Base-by-base conservation (phyloP, 1,140 invertebrate species). In the Druon quercuslanigerum region DNA sequence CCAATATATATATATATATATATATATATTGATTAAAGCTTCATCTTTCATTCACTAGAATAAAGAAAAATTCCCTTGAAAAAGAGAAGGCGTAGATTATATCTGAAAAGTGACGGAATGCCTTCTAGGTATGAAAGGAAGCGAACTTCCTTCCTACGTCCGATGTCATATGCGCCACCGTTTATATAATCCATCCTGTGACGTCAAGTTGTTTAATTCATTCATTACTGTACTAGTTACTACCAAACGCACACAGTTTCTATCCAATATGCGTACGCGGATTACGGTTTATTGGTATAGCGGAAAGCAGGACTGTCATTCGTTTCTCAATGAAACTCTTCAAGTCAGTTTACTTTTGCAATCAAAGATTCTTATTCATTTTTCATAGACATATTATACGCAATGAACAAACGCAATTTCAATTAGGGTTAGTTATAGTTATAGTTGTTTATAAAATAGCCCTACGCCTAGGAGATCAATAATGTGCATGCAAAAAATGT, bases 101-200 rank as follows among this genome's bases (percentile, higher is more conserved):
- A 19, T 19, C 33, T 50, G 51, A 73, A 17, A 16, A 33, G 57
- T 56, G 25, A 73, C 54, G 72, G 71, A 74, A 75, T 79, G 76
- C 77, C 79, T 79, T 78, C 66, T 80, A 78, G 72, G 73, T 82
- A 82, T 75, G 79, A 85, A 82, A 86, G 85, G 85, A 86, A 86
- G 82, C 82, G 72, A 82, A 85, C 85, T 86, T 86, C 85, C 85
- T 86, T 85, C 84, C 84, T 86, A 82, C 82, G 79, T 80, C 79
- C 77, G 83, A 82, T 83, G 79, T 79, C 80, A 80, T 77, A 78
- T 78, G 73, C 80, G 77, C 80, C 76, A 81, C 75, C 82, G 79
- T 86, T 86, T 86, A 85, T 85, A 84, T 86, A 86, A 86, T 85
- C 85, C 84, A 85, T 85, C 85, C 85, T 85, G 84, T 86, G 85